These are phyloP conservation scores for Leucophora obtusa DNA, from an alignment of 2,888 invertebrate species.

Conservation along the genomic window DNA sequence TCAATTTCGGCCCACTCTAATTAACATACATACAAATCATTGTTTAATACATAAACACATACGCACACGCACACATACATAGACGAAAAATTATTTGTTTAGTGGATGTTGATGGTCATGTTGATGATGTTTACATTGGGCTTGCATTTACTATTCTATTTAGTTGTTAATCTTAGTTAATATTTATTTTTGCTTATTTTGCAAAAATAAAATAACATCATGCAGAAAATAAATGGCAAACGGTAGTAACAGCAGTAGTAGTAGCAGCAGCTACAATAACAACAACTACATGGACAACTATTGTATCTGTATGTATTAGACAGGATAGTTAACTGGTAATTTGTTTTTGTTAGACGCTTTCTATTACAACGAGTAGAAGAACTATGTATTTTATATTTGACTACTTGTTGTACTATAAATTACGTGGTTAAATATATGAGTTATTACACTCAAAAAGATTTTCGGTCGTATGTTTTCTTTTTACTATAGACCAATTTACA, in stretches of 20 bases:
- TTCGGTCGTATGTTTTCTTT: too few species aligned
- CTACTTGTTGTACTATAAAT: constrained; percentile 18
- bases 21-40: background rate
- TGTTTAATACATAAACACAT: background rate
- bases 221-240: background rate
- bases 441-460: too few species aligned
- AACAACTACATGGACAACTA: background rate
- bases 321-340: constrained; percentile 26
- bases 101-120: background rate
- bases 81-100: background rate
- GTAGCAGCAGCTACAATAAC: too few species aligned
- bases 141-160: constrained; percentile 54
- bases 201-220: constrained; percentile 41
- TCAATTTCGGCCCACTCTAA: too few species aligned
- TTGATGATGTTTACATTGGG: constrained; percentile 25
- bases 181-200: constrained; percentile 55
- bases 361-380: constrained; percentile 16
- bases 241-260: background rate
- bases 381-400: background rate
- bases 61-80: background rate
- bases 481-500: too few species aligned
- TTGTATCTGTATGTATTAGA: background rate
- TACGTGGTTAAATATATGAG: constrained; percentile 15
- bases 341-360: constrained; percentile 25
- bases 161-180: constrained; percentile 57